phyloP scores from a whole-genome alignment of 2,113 vertebrate genomes.

The Sprattus sprattus region DNA sequence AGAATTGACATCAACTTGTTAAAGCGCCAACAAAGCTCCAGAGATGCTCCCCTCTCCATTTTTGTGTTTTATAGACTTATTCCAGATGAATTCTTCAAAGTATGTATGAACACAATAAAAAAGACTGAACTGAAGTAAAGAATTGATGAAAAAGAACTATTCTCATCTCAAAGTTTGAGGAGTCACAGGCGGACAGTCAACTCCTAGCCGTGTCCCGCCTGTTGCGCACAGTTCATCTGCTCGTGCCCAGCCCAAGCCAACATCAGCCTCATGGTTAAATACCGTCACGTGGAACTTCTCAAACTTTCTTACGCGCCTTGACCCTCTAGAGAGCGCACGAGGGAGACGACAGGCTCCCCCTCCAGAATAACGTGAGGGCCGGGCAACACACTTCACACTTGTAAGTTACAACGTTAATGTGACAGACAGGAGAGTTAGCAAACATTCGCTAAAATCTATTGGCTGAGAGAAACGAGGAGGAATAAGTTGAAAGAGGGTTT shows the following conservation, averaged over 20 bases:
- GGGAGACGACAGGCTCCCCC: not conserved
- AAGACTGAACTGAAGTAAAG: not conserved
- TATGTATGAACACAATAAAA: not conserved
- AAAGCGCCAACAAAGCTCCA: slow-evolving; percentile 33
- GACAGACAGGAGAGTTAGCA: not conserved
- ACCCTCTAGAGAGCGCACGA: slow-evolving; percentile 24
- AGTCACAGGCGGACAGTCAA: not conserved
- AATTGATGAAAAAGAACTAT: not conserved
- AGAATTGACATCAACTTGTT: slow-evolving; percentile 30
- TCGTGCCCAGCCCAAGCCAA: not conserved
- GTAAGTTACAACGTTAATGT: not conserved
- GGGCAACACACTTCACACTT: not conserved
- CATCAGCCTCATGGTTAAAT: not conserved
- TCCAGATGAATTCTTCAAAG: not conserved
- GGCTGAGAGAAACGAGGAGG: not conserved
- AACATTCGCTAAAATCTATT: not conserved
- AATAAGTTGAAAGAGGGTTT: not conserved
- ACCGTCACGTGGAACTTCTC: slow-evolving; percentile 33
- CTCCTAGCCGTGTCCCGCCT: not conserved
- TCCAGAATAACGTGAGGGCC: not conserved
- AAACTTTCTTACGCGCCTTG: slow-evolving; percentile 21
- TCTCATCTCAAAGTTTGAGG: slow-evolving; percentile 17
- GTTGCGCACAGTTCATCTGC: not conserved
- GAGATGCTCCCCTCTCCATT: slow-evolving; percentile 29
- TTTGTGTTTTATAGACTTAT: slow-evolving; percentile 11